Conservation (phyloP, 23 tunicate genomes). For the Halocynthia roretzi region DNA sequence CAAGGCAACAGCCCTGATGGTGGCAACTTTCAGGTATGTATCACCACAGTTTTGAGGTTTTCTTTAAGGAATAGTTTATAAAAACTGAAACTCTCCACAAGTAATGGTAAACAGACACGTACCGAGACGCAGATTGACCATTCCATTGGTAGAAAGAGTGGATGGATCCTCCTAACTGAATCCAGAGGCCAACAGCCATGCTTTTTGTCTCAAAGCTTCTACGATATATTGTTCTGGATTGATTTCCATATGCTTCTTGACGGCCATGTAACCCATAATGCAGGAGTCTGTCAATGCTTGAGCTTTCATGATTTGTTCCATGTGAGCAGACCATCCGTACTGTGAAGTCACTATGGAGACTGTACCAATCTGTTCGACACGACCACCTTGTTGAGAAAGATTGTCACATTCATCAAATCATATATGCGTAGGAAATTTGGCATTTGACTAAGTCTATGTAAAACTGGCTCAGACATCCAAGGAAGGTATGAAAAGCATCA, state of each 20-base stretch:
- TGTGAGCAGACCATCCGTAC: conserved; percentile 99
- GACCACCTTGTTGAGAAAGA: conserved; percentile 36
- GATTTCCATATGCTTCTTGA: conserved; percentile 90
- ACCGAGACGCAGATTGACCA: conserved; percentile 97
- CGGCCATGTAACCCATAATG: conserved; percentile 99
- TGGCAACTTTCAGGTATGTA: background rate
- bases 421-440: no score
- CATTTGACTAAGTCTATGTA: no score
- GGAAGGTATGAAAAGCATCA: conserved; percentile 47
- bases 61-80: no score
- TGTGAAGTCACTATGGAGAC: conserved; percentile 97
- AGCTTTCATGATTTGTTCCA: conserved; percentile 98
- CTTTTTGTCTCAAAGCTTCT: conserved; percentile 80
- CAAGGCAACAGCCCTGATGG: no score
- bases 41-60: background rate
- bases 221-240: conserved; percentile 89
- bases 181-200: conserved; percentile 86
- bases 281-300: conserved; percentile 92
- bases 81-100: background rate
- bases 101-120: conserved; percentile 5
- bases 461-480: conserved; percentile 54
- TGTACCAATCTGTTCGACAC: conserved; percentile 92
- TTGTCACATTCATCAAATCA: no score
- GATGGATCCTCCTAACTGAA: conserved; percentile 94
- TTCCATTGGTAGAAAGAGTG: conserved; percentile 71